Percentiles rank a stretch among this genome's conserved stretches.
Evolutionary conservation across 2,888 invertebrate species (phyloP).

Genomic region (Nemapogon koenigi): DNA sequence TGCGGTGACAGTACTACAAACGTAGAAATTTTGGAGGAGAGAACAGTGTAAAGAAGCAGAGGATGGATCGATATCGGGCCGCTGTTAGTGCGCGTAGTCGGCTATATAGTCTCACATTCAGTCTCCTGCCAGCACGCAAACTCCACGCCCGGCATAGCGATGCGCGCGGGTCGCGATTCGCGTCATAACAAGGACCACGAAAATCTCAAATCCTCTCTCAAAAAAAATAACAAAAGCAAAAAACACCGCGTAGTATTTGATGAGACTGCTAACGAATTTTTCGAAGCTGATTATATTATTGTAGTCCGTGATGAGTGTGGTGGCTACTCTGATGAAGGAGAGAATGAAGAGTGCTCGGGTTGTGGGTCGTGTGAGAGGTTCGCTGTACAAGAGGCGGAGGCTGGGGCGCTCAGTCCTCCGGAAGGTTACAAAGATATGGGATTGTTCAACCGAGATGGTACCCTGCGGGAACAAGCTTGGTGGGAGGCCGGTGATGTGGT

Average conservation of each 20-base stretch:
- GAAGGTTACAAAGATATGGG: constrained; percentile 91
- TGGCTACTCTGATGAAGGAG: constrained; percentile 81
- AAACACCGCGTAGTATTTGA: constrained; percentile 87
- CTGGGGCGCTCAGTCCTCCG: constrained; percentile 87
- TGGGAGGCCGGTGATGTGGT: constrained; percentile 66
- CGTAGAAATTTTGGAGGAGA: too few species aligned
- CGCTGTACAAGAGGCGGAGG: constrained; percentile 76
- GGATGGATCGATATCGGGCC: too few species aligned
- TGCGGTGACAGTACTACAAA: too few species aligned
- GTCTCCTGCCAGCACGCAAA: too few species aligned
- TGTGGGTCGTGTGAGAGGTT: constrained; percentile 60
- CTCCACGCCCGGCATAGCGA: constrained; percentile 25
- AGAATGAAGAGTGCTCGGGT: constrained; percentile 74
- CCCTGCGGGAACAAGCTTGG: constrained; percentile 63
- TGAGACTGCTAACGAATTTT: constrained; percentile 88
- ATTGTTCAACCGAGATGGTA: constrained; percentile 62
- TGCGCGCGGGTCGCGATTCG: constrained; percentile 56
- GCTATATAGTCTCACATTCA: too few species aligned
- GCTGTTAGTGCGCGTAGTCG: too few species aligned
- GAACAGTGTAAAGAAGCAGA: too few species aligned
- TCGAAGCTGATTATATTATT: constrained; percentile 92
- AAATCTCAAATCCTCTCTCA: constrained; percentile 76
- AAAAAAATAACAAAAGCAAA: constrained; percentile 74
- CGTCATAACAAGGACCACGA: constrained; percentile 69
- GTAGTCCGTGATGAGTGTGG: constrained; percentile 87